phyloP scores from a whole-genome alignment of 2,113 vertebrate genomes.

The Eulacestoma nigropectus region DNA sequence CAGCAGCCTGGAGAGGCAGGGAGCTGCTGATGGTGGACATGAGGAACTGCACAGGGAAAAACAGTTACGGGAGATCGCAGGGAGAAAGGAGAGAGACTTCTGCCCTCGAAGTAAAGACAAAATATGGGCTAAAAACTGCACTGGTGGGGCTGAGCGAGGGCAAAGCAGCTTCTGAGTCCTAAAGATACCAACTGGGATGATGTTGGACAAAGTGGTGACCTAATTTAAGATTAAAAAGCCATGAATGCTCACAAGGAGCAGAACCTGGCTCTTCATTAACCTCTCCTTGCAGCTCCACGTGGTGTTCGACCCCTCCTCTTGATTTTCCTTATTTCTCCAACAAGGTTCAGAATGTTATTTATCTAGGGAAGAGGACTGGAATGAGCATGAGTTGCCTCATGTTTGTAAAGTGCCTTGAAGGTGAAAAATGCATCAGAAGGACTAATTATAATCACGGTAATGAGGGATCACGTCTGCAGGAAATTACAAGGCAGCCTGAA shows the following conservation, averaged over 20 bases:
- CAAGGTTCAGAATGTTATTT: neutral
- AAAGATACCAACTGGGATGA: neutral
- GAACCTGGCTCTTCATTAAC: neutral
- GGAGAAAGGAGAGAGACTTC: neutral
- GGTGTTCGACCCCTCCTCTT: neutral
- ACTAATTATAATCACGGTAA: slow-evolving; percentile 19
- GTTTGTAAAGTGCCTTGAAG: slow-evolving; percentile 16
- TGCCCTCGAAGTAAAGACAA: neutral
- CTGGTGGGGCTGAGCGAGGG: neutral
- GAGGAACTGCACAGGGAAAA: neutral
- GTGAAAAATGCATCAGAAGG: neutral
- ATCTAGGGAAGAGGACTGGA: neutral
- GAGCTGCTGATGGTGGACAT: neutral
- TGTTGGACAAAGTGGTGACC: neutral
- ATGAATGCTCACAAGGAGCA: neutral
- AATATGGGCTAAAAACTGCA: neutral
- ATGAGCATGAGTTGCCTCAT: neutral
- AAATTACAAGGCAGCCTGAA: neutral
- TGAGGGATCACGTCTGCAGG: neutral
- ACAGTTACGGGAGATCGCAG: fast-evolving
- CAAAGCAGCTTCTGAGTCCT: neutral
- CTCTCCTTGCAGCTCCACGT: neutral
- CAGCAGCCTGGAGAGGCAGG: neutral
- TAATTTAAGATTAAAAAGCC: neutral
- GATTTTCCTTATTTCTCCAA: neutral